Conservation (phyloP, 2,888 invertebrate genomes). For the Nomada flava region DNA sequence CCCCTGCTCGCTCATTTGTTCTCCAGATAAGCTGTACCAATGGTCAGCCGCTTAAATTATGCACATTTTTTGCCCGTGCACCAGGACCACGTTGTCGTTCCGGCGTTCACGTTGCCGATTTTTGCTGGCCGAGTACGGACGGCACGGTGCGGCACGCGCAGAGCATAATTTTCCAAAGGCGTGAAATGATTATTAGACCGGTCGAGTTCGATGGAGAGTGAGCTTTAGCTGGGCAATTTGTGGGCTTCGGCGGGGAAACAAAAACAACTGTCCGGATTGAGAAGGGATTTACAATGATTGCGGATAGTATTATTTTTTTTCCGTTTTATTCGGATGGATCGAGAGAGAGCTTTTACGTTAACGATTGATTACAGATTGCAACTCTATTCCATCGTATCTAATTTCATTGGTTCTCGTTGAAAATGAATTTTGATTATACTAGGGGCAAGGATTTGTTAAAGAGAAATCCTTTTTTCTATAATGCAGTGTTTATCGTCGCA, state of each 20-base stretch:
- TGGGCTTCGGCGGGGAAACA: background rate
- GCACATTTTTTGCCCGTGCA: conserved; percentile 50
- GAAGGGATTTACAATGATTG: no score
- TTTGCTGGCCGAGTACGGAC: conserved; percentile 8
- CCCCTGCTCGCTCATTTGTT: conserved; percentile 72
- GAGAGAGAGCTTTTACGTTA: no score
- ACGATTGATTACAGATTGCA: no score
- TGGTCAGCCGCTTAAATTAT: conserved; percentile 52
- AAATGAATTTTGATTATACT: no score
- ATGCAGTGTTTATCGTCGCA: no score
- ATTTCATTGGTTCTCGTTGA: no score
- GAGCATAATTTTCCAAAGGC: background rate
- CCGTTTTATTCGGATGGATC: no score
- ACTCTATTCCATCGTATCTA: no score
- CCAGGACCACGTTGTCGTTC: conserved; percentile 27
- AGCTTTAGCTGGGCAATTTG: background rate
- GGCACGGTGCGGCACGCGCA: background rate
- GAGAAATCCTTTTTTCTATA: no score
- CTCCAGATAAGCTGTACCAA: conserved; percentile 67
- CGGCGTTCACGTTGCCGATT: conserved; percentile 22
- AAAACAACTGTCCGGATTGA: no score
- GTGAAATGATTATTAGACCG: background rate
- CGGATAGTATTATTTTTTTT: no score
- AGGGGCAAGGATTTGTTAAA: no score
- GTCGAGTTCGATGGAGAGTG: background rate